Percentiles rank a stretch among this genome's conserved stretches.
Evolutionary conservation across 2,888 invertebrate genomes (phyloP).

Genomic region (Caenorhabditis angaria): DNA sequence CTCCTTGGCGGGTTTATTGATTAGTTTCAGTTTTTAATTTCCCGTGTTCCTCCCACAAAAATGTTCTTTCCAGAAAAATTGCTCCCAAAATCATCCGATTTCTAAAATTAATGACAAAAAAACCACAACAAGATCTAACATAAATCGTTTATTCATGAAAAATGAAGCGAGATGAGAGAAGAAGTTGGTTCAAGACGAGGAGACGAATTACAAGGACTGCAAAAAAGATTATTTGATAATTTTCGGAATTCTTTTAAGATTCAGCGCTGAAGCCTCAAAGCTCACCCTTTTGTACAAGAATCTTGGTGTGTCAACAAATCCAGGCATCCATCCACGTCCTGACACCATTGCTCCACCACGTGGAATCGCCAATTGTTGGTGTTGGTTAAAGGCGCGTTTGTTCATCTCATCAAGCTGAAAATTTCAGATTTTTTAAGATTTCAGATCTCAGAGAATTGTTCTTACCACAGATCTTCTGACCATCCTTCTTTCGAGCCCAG

Average conservation of each 20-base stretch:
- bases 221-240: too few species aligned
- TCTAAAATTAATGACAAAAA: background rate
- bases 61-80: too few species aligned
- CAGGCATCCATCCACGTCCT: conserved; percentile 57
- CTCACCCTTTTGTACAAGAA: background rate
- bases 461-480: background rate
- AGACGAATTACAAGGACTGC: background rate
- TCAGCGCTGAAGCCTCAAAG: too few species aligned
- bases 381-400: conserved; percentile 30
- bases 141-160: conserved; percentile 5
- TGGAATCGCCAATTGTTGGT: conserved; percentile 42
- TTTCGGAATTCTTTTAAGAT: too few species aligned
- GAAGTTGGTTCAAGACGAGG: background rate
- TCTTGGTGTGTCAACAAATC: conserved; percentile 36
- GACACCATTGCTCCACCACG: conserved; percentile 53
- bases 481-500: background rate
- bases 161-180: background rate
- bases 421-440: background rate
- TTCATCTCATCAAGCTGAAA: conserved; percentile 37
- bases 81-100: too few species aligned
- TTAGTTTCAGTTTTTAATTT: too few species aligned
- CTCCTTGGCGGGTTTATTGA: too few species aligned
- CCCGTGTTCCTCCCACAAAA: too few species aligned
- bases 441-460: background rate
- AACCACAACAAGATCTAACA: conserved; percentile 20